Conservation (phyloP, 1,140 invertebrate species). For the Zaprionus davidi region DNA sequence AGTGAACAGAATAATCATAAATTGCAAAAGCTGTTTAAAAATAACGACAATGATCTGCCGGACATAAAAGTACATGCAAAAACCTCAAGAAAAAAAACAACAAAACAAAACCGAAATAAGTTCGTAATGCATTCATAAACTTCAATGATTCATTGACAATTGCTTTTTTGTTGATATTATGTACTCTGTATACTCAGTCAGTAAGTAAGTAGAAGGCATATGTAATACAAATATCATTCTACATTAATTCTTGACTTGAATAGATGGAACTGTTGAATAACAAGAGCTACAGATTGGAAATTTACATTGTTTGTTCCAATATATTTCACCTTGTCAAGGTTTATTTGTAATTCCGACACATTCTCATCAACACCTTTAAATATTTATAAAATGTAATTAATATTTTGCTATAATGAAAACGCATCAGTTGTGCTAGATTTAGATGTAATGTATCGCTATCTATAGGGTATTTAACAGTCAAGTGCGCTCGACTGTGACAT, state of each 20-base stretch:
- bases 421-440: neutral
- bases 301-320: too few species aligned
- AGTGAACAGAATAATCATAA: slow-evolving; percentile 41
- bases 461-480: neutral
- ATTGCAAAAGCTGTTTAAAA: slow-evolving; percentile 34
- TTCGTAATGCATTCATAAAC: slow-evolving; percentile 35
- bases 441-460: neutral
- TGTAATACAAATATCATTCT: too few species aligned
- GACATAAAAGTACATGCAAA: slow-evolving; percentile 38
- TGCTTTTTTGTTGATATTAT: slow-evolving; percentile 7
- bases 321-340: too few species aligned
- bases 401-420: neutral
- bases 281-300: too few species aligned
- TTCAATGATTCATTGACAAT: slow-evolving; percentile 68
- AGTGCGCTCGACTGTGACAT: slow-evolving; percentile 6
- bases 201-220: neutral
- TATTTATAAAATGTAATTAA: neutral
- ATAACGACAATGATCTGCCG: slow-evolving; percentile 56
- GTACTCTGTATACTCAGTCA: neutral
- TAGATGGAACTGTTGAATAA: too few species aligned
- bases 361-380: neutral
- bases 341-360: too few species aligned
- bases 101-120: slow-evolving; percentile 34
- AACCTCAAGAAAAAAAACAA: neutral
- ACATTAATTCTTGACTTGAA: too few species aligned